Base-by-base conservation (phyloP, 2,888 invertebrate species). In the Leucophenga montana region DNA sequence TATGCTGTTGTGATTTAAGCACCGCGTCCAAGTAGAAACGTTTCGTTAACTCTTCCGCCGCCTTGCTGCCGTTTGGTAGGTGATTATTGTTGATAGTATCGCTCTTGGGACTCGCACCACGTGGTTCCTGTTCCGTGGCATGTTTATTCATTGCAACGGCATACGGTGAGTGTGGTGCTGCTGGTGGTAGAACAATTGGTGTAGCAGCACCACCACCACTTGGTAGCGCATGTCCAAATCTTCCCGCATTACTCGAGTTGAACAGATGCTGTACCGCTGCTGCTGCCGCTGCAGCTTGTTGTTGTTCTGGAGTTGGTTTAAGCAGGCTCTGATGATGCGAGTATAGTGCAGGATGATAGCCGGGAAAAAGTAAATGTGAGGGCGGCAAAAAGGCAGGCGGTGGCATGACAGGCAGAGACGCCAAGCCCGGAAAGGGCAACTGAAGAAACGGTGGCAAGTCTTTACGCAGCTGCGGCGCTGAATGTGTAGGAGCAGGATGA, bases 11-110 rank as follows among this genome's bases (percentile, higher is more conserved):
- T 33, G 93, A 93, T 81, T 94, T 93, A 64, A 95, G 86, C 57
- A 94, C 92, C 14, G 94, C 94, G 79, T 95, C 94, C 72, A 95
- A 88, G 84, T 93, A 94, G 87, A 94, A 93, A 70, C 94, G 90
- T 83, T 95, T 94, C 14, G 92, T 92, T 72, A 91, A 89, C 18
- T 92, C 91, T 76, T 94, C 93, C 68, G 91, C 91, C 71, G 91
- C 91, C 75, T 92, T 91, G 75, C 92, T 92, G 71, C 86, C 88
- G 68, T 88, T 88, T 65, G 82, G 78, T 75, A 87, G 33, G 73
- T 90, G 89, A 75, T 90, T 89, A 69, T 87, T 82, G 62, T 84
- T 86, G 75, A 88, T 79, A 87, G 88, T 59, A 73, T 82, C 80
- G 75, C 90, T 89, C 71, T 77, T 74, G 6, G 76, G 78, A 39